phyloP scores from a whole-genome alignment of 2,888 invertebrate genomes.

The Philereme vetulata region DNA sequence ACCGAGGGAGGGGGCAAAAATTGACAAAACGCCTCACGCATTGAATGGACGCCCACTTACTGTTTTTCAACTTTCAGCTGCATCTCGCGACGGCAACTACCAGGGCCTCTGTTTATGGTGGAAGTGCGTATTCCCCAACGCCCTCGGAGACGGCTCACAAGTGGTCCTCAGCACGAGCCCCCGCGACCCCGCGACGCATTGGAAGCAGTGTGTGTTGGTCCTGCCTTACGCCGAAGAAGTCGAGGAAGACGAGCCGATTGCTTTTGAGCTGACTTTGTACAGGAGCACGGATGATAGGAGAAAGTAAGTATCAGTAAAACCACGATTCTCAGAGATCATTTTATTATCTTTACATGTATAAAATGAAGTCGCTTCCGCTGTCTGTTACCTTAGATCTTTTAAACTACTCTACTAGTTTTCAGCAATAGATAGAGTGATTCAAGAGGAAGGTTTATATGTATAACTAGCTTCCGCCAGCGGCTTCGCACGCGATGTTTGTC shows the following conservation, averaged over 20 bases:
- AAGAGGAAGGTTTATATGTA: too few species aligned
- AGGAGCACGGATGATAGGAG: constrained; percentile 74
- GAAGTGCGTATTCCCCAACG: constrained; percentile 87
- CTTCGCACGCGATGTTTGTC: too few species aligned
- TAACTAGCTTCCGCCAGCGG: too few species aligned
- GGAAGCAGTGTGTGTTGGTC: constrained; percentile 96
- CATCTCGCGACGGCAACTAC: constrained; percentile 84
- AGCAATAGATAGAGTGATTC: too few species aligned
- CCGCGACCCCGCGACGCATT: constrained; percentile 89
- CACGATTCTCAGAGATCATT: too few species aligned
- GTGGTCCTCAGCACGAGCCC: constrained; percentile 91
- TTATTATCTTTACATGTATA: too few species aligned
- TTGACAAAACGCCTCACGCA: too few species aligned
- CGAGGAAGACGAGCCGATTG: constrained; percentile 85
- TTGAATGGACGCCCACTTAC: too few species aligned
- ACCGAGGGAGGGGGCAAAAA: too few species aligned
- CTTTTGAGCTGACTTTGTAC: constrained; percentile 86
- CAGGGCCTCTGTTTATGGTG: constrained; percentile 93
- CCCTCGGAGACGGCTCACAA: constrained; percentile 75
- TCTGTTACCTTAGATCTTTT: too few species aligned
- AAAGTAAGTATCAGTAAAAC: constrained; percentile 50
- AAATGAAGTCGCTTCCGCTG: too few species aligned
- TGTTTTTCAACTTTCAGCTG: constrained; percentile 57
- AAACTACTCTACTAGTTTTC: too few species aligned
- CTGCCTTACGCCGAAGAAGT: constrained; percentile 86